Evolutionary conservation across 2,797 vertebrate species (phyloP).

Genomic region (Carapus acus): DNA sequence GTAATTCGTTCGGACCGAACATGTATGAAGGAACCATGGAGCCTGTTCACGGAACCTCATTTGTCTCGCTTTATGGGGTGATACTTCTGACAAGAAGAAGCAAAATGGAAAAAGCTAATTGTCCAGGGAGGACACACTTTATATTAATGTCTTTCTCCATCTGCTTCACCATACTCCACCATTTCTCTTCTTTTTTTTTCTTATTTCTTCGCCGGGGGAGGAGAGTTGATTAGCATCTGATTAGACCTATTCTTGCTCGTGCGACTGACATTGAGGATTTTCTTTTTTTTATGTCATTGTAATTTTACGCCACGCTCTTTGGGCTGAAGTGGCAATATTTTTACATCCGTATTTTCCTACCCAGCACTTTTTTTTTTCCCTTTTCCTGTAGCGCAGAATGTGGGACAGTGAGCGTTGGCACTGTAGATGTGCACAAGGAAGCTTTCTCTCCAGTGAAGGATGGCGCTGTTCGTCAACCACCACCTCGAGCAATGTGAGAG

Average conservation of each 20-base stretch:
- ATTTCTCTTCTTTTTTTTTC: slow-evolving; percentile 47
- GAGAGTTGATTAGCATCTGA: slow-evolving; percentile 49
- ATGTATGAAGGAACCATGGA: slow-evolving; percentile 60
- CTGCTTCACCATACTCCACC: slow-evolving; percentile 37
- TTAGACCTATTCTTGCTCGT: slow-evolving; percentile 62
- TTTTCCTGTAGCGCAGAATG: slow-evolving; percentile 47
- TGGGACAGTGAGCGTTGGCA: slow-evolving; percentile 45
- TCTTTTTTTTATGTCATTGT: slow-evolving; percentile 52
- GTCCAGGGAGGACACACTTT: slow-evolving; percentile 49
- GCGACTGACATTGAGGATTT: slow-evolving; percentile 64
- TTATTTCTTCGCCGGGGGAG: no score
- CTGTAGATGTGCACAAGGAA: slow-evolving; percentile 47
- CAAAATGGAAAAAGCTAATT: slow-evolving; percentile 64
- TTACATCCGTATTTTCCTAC: slow-evolving; percentile 34
- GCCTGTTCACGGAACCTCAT: slow-evolving; percentile 65
- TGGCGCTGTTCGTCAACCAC: slow-evolving; percentile 39
- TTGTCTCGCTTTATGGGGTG: slow-evolving; percentile 61
- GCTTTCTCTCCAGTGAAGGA: slow-evolving; percentile 37
- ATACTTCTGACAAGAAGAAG: slow-evolving; percentile 56
- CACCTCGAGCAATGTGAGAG: slow-evolving; percentile 41
- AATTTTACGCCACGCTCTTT: slow-evolving; percentile 23
- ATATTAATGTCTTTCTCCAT: slow-evolving; percentile 29
- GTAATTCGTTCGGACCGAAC: slow-evolving; percentile 66
- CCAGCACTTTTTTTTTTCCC: slow-evolving; percentile 45
- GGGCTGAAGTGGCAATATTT: slow-evolving; percentile 30